These are phyloP conservation scores for Pterostichus madidus DNA, from an alignment of 2,888 invertebrate genomes.

Conservation along the genomic window DNA sequence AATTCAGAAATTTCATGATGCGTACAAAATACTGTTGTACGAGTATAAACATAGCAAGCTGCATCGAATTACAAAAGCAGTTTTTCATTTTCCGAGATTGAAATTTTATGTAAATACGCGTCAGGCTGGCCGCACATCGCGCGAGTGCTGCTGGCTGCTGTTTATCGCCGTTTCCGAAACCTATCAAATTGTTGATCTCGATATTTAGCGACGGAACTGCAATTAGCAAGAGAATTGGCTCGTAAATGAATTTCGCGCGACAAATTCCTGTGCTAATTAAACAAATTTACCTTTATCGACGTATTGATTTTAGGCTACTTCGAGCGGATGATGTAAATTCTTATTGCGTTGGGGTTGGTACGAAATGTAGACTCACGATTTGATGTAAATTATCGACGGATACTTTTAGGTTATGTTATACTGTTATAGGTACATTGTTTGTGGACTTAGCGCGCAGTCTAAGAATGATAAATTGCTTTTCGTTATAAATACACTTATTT, in stretches of 20 bases:
- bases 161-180: conserved; percentile 19
- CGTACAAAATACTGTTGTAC: conserved; percentile 1
- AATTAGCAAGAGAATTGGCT: conserved; percentile 56
- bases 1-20: conserved; percentile 23
- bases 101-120: conserved; percentile 34
- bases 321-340: conserved; percentile 31
- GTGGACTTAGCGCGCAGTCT: too few species aligned
- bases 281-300: conserved; percentile 55
- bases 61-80: conserved; percentile 31
- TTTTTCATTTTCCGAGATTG: conserved; percentile 21
- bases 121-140: too few species aligned
- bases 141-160: neutral
- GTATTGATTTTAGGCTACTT: conserved; percentile 32
- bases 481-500: too few species aligned
- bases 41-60: conserved; percentile 17
- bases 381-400: conserved; percentile 7
- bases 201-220: conserved; percentile 47
- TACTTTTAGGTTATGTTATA: too few species aligned
- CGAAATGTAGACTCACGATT: neutral
- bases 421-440: too few species aligned
- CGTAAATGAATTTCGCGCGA: conserved; percentile 42
- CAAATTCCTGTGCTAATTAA: conserved; percentile 46
- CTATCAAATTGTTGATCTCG: conserved; percentile 47
- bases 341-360: neutral
- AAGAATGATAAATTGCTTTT: too few species aligned